These are phyloP conservation scores for Leptoteleia sp. DNA, from an alignment of 1,140 invertebrate species.

Conservation along the genomic window DNA sequence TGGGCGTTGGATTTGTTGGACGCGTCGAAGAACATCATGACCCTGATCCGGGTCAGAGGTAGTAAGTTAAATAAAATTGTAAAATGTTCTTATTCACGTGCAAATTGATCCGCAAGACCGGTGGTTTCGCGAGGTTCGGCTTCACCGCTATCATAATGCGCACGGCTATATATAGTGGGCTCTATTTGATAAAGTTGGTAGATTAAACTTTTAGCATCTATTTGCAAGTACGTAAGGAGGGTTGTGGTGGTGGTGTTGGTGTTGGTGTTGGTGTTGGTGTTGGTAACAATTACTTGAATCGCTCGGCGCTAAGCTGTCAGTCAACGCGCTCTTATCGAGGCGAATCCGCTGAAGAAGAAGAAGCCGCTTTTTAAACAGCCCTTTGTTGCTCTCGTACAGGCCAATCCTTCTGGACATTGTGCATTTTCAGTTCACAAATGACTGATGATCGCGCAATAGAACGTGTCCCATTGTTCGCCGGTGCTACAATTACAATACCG, in stretches of 20 bases:
- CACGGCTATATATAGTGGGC: conserved; percentile 54
- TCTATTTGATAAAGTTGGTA: conserved; percentile 66
- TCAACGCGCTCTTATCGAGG: conserved; percentile 61
- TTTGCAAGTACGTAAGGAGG: conserved; percentile 60
- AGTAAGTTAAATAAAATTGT: conserved; percentile 28
- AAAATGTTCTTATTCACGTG: conserved; percentile 58
- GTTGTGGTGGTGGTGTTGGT: conserved; percentile 52
- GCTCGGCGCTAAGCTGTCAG: conserved; percentile 60
- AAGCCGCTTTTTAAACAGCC: conserved; percentile 14
- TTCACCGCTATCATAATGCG: conserved; percentile 60
- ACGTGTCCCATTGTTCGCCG: not conserved
- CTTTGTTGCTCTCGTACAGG: conserved; percentile 8
- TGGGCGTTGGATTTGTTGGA: conserved; percentile 22
- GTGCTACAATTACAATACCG: not conserved
- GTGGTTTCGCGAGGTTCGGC: conserved; percentile 5
- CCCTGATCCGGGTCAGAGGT: conserved; percentile 44
- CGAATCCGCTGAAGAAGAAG: conserved; percentile 36
- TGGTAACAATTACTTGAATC: conserved; percentile 63
- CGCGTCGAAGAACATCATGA: conserved; percentile 13
- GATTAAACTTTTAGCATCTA: conserved; percentile 65
- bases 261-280: conserved; percentile 62
- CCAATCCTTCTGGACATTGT: conserved; percentile 5
- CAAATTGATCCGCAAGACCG: conserved; percentile 64
- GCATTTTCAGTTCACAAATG: conserved; percentile 28
- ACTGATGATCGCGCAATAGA: conserved; percentile 21